Percentiles rank a stretch among this genome's conserved stretches.
Conservation (phyloP, 1,140 invertebrate genomes). For the Drosophila burlai region DNA sequence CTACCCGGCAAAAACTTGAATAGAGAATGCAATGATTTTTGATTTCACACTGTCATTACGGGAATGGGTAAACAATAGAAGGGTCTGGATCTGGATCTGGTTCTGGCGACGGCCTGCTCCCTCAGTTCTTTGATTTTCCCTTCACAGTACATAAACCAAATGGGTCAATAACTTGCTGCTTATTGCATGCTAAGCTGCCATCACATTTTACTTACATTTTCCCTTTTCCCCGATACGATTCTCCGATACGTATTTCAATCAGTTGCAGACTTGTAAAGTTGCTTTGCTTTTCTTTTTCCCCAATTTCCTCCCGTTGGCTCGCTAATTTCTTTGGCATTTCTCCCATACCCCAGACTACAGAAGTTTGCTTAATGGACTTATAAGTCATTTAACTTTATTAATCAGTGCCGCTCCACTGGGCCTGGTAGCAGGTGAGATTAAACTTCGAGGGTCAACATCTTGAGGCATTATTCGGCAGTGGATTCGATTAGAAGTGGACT, state of each 20-base stretch:
- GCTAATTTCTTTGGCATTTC: conserved; percentile 72
- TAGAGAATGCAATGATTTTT: conserved; percentile 62
- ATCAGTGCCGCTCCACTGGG: conserved; percentile 68
- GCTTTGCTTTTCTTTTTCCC: conserved; percentile 7
- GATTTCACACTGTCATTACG: conserved; percentile 63
- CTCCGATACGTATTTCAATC: conserved; percentile 68
- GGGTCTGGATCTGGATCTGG: conserved; percentile 8
- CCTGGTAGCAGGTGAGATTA: conserved; percentile 5
- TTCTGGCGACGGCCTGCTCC: neutral
- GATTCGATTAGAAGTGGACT: conserved; percentile 5
- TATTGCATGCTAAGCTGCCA: conserved; percentile 75
- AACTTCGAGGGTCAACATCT: conserved; percentile 20
- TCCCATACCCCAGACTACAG: conserved; percentile 66
- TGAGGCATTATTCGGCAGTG: conserved; percentile 9
- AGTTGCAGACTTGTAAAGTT: conserved; percentile 62
- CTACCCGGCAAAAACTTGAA: conserved; percentile 21
- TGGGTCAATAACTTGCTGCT: conserved; percentile 79
- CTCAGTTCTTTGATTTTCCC: conserved; percentile 23
- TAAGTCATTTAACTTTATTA: conserved; percentile 79
- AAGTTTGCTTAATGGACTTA: conserved; percentile 77
- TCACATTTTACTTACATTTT: conserved; percentile 60
- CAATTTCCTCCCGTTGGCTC: conserved; percentile 33
- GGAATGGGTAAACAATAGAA: conserved; percentile 61
- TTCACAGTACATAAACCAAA: conserved; percentile 76
- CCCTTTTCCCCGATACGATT: conserved; percentile 25